Evolutionary conservation across 2,797 vertebrate genomes (phyloP).

Genomic region (Rhynchonycteris naso): DNA sequence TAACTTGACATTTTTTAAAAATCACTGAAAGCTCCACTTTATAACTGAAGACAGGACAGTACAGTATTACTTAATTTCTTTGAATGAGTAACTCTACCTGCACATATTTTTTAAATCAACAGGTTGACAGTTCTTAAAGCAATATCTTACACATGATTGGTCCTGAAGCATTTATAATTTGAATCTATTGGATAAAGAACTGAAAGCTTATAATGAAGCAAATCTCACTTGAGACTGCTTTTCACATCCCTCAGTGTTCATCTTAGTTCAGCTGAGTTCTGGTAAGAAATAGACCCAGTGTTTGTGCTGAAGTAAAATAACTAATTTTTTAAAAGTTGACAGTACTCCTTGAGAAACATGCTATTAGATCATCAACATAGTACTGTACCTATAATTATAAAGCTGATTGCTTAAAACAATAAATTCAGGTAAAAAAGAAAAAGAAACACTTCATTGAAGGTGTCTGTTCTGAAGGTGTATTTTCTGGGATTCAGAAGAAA

Average conservation of each 20-base stretch:
- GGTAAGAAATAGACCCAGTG: not conserved
- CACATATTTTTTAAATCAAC: slow-evolving; percentile 64
- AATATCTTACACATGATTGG: slow-evolving; percentile 61
- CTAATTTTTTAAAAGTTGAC: slow-evolving; percentile 30
- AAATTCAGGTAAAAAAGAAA: slow-evolving; percentile 59
- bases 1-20: not conserved
- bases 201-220: slow-evolving; percentile 53
- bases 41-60: not conserved
- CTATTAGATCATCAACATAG: slow-evolving; percentile 71
- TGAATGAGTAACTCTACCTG: not conserved
- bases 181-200: slow-evolving; percentile 25
- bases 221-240: slow-evolving; percentile 43
- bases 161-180: slow-evolving; percentile 63
- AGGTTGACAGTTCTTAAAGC: slow-evolving; percentile 8
- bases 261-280: not conserved
- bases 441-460: not conserved
- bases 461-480: not conserved
- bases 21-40: slow-evolving; percentile 11
- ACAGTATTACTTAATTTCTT: slow-evolving; percentile 24
- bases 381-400: slow-evolving; percentile 59
- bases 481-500: slow-evolving; percentile 59
- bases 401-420: slow-evolving; percentile 53
- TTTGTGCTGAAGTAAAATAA: slow-evolving; percentile 52
- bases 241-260: not conserved
- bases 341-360: slow-evolving; percentile 56